A percentile compares a stretch with the other conserved stretches of the same genome.
Evolutionary conservation across 1,140 invertebrate species (phyloP).

Genomic region (Tribolium madens): DNA sequence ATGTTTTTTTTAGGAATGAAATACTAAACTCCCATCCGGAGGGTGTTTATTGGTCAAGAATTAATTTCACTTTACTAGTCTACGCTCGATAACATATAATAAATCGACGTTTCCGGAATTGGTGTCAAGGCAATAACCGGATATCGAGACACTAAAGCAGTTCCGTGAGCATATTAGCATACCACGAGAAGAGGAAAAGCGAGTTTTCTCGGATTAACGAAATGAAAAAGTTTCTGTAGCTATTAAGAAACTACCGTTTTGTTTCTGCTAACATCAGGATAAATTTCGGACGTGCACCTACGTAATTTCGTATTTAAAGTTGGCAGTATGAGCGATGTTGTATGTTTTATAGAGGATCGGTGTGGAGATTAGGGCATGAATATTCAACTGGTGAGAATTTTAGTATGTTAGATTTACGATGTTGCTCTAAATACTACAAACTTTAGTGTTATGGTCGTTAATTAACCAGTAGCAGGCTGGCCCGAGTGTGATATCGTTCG

Average conservation of each 20-base stretch:
- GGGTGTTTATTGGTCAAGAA: too few species aligned
- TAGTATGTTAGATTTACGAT: constrained; percentile 39
- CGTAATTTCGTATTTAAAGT: constrained; percentile 32
- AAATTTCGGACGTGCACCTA: constrained; percentile 24
- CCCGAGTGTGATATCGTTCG: constrained; percentile 34
- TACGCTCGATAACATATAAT: too few species aligned
- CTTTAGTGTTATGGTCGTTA: constrained; percentile 44
- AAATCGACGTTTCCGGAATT: too few species aligned
- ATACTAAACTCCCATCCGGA: too few species aligned
- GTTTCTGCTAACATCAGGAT: constrained; percentile 1
- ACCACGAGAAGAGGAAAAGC: neutral
- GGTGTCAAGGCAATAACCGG: neutral
- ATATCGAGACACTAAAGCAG: neutral
- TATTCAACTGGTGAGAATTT: constrained; percentile 39
- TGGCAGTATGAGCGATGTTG: constrained; percentile 32
- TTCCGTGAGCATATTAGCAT: constrained; percentile 7
- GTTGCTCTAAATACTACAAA: constrained; percentile 37
- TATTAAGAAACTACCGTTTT: constrained; percentile 26
- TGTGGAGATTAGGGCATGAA: constrained; percentile 30
- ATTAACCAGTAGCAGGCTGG: constrained; percentile 42
- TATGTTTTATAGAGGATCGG: constrained; percentile 36
- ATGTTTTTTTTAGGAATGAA: too few species aligned
- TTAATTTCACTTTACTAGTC: too few species aligned
- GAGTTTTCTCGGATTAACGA: neutral
- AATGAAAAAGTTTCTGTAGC: constrained; percentile 9